phyloP scores from a whole-genome alignment of 2,888 invertebrate species.

The Meta bourneti region DNA sequence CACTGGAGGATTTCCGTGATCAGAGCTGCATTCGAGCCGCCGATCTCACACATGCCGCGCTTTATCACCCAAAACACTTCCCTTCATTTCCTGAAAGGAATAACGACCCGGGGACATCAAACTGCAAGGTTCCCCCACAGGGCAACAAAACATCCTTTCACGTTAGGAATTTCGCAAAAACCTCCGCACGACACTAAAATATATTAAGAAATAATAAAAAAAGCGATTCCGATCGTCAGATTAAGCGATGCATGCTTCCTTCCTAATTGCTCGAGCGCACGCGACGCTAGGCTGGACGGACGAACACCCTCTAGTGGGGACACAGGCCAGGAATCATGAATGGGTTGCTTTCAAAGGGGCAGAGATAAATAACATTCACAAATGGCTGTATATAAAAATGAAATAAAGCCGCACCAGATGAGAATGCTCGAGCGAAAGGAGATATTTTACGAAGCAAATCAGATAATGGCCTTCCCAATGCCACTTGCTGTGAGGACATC shows the following conservation, averaged over 20 bases:
- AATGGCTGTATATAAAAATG: not conserved
- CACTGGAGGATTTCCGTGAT: no score
- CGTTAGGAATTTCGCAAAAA: not conserved
- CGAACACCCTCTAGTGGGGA: not conserved
- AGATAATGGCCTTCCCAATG: not conserved
- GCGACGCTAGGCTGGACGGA: not conserved
- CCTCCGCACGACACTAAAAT: not conserved
- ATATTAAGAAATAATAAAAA: not conserved
- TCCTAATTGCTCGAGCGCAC: constrained; percentile 45
- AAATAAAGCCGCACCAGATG: no score
- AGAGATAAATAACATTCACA: not conserved
- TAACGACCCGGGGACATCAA: no score
- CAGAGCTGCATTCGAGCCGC: no score
- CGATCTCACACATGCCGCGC: no score
- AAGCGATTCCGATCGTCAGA: constrained; percentile 7
- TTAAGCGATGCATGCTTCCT: constrained; percentile 46
- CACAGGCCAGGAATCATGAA: not conserved
- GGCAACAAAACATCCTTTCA: constrained; percentile 15
- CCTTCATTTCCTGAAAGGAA: not conserved
- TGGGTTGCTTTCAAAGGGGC: not conserved
- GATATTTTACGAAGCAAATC: not conserved
- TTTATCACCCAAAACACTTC: no score
- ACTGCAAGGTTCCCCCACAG: not conserved
- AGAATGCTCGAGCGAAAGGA: not conserved
- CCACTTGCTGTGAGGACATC: no score